Evolutionary conservation across 1,140 invertebrate genomes (phyloP), one percentile per base, ranked within the genome.

Genomic region (Manduca sexta): DNA sequence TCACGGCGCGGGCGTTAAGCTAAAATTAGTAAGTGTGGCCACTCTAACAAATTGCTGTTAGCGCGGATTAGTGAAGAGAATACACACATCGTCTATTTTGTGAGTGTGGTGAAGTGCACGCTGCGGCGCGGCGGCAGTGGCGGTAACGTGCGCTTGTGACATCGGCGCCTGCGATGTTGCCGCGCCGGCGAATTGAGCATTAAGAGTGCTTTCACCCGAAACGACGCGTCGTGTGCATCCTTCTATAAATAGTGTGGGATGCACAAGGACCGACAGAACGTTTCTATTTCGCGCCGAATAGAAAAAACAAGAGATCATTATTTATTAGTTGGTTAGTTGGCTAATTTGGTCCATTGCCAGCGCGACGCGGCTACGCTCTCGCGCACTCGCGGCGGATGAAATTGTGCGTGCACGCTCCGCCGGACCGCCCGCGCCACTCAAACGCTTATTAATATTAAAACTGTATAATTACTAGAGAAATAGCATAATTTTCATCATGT

Each of bases 231-330:
- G 74, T 67, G 66, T 79, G 76, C 78, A 80, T 74, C 76, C 60
- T 52, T 59, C 64, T 80, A 80, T 74, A 78, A 81, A 82, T 84
- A 82, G 73, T 49, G 39, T 53, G 61, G 45, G 21, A 26, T 71
- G 74, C 74, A 74, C 54, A 52, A 74, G 79, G 72, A 74, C 72
- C 69, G 67, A 75, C 52, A 65, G 53, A 64, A 72, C 73, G 73
- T 69, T 75, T 80, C 78, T 82, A 84, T 84, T 78, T 69, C 66
- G 64, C 64, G 60, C 56, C 61, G 75, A 79, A 78, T 81, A 83
- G 81, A 84, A 84, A n/a, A 84, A 84, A 84, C 75, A 84, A 84
- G 76, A 83, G 79, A 84, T 75, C 70, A 80, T 83, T 81, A 84
- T 84, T 84, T 84, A 84, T 84, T 83, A 82, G 75, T 82, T 74